Conservation (phyloP, 2,888 invertebrate species). For the Tribolium freemani region DNA sequence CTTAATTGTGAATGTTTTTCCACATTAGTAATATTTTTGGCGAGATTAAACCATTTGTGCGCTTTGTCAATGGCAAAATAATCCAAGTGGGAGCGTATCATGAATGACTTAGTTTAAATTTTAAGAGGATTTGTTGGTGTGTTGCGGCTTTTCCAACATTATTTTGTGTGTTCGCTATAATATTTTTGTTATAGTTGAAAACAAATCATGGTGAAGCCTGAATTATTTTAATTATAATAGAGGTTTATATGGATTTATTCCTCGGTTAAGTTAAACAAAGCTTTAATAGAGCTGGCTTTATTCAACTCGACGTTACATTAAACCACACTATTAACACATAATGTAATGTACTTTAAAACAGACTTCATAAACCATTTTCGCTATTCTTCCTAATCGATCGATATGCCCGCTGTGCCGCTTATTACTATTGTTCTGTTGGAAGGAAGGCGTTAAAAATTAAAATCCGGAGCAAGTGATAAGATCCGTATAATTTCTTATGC, state of each 20-base stretch:
- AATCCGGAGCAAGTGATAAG: not conserved
- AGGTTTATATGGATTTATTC: not conserved
- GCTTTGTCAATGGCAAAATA: not conserved
- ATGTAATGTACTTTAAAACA: not conserved
- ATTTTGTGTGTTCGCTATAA: no score
- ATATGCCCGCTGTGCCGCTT: not conserved
- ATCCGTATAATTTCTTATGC: not conserved
- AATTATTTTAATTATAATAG: not conserved
- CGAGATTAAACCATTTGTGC: not conserved
- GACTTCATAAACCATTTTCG: not conserved
- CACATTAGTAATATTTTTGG: not conserved
- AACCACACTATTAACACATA: not conserved
- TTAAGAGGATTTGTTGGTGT: not conserved
- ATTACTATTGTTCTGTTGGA: not conserved
- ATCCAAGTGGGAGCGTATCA: not conserved
- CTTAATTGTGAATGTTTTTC: not conserved
- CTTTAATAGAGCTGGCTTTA: not conserved
- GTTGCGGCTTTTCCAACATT: no score
- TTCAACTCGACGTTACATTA: not conserved
- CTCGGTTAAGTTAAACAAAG: not conserved
- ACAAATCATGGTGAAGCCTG: not conserved
- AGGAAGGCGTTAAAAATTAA: not conserved
- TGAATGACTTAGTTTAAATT: not conserved
- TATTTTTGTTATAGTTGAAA: not conserved
- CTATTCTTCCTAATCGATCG: not conserved